phyloP scores from a whole-genome alignment of 2,888 invertebrate species.

The Drosophila prolongata region DNA sequence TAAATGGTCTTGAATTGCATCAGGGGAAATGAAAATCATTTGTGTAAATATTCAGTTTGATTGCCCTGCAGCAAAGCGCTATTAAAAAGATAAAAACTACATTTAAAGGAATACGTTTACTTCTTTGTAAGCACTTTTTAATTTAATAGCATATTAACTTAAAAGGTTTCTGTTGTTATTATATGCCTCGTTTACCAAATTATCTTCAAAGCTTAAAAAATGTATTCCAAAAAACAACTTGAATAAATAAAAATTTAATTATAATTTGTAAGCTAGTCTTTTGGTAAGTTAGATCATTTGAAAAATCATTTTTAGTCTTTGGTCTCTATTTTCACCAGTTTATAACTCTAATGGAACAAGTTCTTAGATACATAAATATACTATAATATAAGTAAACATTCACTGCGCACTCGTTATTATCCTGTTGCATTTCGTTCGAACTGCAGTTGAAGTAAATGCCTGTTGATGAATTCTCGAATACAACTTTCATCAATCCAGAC shows the following conservation, averaged over 20 bases:
- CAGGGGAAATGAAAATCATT: neutral
- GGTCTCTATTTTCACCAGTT: neutral
- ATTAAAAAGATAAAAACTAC: no score
- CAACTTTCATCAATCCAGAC: slow-evolving; percentile 83
- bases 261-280: neutral
- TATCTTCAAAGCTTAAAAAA: no score
- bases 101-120: no score
- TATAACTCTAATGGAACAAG: slow-evolving; percentile 68
- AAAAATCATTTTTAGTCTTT: no score
- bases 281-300: neutral
- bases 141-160: no score
- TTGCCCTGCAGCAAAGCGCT: neutral
- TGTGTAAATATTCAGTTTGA: neutral
- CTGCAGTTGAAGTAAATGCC: slow-evolving; percentile 84
- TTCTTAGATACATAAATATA: slow-evolving; percentile 10
- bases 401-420: slow-evolving; percentile 50
- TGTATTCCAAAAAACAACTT: no score
- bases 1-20: slow-evolving; percentile 4
- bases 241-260: no score
- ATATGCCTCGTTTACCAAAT: neutral
- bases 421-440: slow-evolving; percentile 80
- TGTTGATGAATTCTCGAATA: slow-evolving; percentile 82
- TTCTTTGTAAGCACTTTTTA: no score
- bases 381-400: neutral
- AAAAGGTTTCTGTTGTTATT: no score